Evolutionary conservation across 2,113 vertebrate genomes (phyloP).

Genomic region (Neomonachus schauinslandi): DNA sequence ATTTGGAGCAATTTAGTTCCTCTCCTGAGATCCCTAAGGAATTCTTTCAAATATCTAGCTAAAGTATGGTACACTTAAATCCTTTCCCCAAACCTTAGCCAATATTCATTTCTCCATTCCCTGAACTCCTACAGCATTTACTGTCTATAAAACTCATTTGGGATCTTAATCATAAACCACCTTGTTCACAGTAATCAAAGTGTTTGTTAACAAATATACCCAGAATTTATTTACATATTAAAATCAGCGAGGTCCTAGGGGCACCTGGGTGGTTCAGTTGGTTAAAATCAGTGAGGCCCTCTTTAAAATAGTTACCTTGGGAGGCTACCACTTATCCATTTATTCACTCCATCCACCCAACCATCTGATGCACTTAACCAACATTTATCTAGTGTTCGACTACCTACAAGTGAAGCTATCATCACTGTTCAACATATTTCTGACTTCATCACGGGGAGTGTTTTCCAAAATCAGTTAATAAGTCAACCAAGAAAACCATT

Average conservation of each 20-base stretch:
- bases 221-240: constrained; percentile 57
- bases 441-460: background rate
- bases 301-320: constrained; percentile 57
- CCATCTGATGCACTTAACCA: background rate
- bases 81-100: constrained; percentile 40
- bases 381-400: background rate
- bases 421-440: constrained; percentile 4
- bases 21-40: constrained; percentile 50
- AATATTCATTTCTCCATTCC: constrained; percentile 53
- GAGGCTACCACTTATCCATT: constrained; percentile 21
- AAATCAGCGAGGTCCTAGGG: background rate
- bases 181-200: constrained; percentile 39
- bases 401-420: background rate
- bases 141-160: constrained; percentile 48
- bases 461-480: constrained; percentile 50
- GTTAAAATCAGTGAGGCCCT: constrained; percentile 9
- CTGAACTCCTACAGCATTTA: constrained; percentile 38
- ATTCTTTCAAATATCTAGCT: constrained; percentile 57
- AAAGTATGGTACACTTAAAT: constrained; percentile 40
- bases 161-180: constrained; percentile 49
- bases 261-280: background rate
- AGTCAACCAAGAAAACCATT: constrained; percentile 54
- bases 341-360: background rate
- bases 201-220: constrained; percentile 39
- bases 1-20: constrained; percentile 59